Base-by-base conservation (phyloP, 2,888 invertebrate species). In the Drosophila tripunctata region DNA sequence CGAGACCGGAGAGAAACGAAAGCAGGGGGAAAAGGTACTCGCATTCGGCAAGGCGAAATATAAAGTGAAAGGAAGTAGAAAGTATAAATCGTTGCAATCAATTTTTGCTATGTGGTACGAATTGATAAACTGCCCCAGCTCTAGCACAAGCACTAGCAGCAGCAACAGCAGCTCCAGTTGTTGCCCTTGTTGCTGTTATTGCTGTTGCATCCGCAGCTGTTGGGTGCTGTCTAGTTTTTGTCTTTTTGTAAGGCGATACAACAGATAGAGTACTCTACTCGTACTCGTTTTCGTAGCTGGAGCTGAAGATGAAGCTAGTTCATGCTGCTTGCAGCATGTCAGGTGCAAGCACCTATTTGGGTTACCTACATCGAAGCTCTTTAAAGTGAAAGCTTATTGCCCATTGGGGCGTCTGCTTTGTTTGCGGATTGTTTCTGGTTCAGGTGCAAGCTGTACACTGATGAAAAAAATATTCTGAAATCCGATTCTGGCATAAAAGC, bases 51-150 rank as follows among this genome's bases (percentile, higher is more conserved):
- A 43, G 54, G 43, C 55, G 60, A 76, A 70, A 74, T 77, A 87
- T 87, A 86, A 84, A 87, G 88, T 86, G 84, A 84, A 84, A 84
- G 83, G 88, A 84, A 88, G 88, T 86, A 84, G 88, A 88, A 84
- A 88, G 84, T 88, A 88, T 84, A 84, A 84, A 84, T 84, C 87
- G 84, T 86, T 78, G 84, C 88, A 86, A 84, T 84, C 84, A 84
- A 84, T 84, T 88, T 84, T 88, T 87, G 88, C 88, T 78, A 78
- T 85, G 88, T 74, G 86, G 73, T 65, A 77, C 69, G 85, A 84
- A 84, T 83, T 83, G 88, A 83, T 83, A 87, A 81, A 83, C 82
- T 87, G 88, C 67, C 50, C 65, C 61, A 50, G 83, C n/a, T n/a
- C n/a, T n/a, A n/a, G n/a, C n/a, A n/a, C n/a, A n/a, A n/a, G n/a